Evolutionary conservation across 2,113 vertebrate species (phyloP).

Genomic region (Corythaixoides concolor): DNA sequence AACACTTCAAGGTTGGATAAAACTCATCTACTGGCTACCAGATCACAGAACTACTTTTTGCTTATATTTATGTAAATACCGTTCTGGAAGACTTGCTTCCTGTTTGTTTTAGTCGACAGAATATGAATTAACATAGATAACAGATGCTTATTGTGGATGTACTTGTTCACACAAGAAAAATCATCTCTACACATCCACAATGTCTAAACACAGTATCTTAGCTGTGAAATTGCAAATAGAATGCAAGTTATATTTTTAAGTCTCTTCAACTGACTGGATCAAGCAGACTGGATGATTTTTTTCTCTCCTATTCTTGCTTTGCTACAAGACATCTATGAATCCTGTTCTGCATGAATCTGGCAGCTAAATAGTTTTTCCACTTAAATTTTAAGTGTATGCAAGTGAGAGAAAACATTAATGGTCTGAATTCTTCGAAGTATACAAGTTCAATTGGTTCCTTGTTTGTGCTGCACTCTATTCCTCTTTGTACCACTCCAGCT

Average conservation of each 20-base stretch:
- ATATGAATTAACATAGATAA: neutral
- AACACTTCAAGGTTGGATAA: neutral
- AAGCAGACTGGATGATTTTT: neutral
- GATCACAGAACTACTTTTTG: neutral
- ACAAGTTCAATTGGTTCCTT: neutral
- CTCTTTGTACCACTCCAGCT: neutral
- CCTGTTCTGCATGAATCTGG: neutral
- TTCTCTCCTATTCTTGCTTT: neutral
- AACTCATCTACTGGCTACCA: neutral
- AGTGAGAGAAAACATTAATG: neutral
- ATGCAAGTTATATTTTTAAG: neutral
- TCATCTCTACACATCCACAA: neutral
- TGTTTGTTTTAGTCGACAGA: neutral
- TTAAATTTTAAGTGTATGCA: neutral
- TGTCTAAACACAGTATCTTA: neutral
- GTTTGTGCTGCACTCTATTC: neutral
- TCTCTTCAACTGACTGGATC: neutral
- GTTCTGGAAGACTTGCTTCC: neutral
- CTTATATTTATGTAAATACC: neutral
- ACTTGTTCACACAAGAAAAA: neutral
- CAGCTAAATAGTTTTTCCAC: neutral
- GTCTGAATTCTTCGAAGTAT: neutral
- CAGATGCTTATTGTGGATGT: neutral
- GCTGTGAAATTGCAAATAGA: neutral
- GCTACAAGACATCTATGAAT: neutral